Evolutionary conservation across 92 coral and sea anemone species (phyloP).

Genomic region (Epizoanthus stellaris): DNA sequence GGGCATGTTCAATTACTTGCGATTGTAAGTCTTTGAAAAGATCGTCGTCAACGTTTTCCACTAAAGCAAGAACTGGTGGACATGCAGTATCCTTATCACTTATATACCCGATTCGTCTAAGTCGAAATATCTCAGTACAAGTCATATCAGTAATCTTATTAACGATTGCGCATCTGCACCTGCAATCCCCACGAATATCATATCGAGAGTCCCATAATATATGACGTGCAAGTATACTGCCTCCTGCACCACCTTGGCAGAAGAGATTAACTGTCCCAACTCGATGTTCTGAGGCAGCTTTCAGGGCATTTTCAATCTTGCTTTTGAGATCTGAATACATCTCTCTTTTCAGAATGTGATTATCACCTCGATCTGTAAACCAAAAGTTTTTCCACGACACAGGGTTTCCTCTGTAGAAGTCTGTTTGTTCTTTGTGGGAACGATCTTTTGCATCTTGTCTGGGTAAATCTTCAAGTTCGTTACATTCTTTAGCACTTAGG

Average conservation of each 20-base stretch:
- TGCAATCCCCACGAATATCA: neutral
- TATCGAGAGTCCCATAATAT: conserved; percentile 42
- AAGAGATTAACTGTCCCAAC: conserved; percentile 44
- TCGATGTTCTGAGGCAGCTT: neutral
- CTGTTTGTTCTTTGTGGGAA: conserved; percentile 24
- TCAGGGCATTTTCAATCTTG: conserved; percentile 17
- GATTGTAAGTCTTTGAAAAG: conserved; percentile 47
- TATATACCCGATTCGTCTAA: conserved; percentile 45
- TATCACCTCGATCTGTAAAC: conserved; percentile 42
- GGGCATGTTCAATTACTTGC: conserved; percentile 43
- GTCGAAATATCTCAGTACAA: conserved; percentile 44
- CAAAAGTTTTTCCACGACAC: conserved; percentile 60
- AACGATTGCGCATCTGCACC: conserved; percentile 46
- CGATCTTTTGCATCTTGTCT: neutral
- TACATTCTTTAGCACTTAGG: conserved; percentile 56
- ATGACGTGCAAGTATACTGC: conserved; percentile 53
- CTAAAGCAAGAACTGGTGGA: conserved; percentile 44
- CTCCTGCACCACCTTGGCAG: conserved; percentile 67
- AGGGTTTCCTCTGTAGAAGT: conserved; percentile 50
- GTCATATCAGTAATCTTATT: conserved; percentile 40
- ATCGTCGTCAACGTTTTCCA: conserved; percentile 48
- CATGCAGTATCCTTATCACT: neutral
- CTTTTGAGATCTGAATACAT: conserved; percentile 6
- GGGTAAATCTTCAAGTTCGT: conserved; percentile 11
- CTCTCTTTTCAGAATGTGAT: conserved; percentile 51